phyloP scores from a whole-genome alignment of 1,140 invertebrate genomes.

The Holotrichia oblita region DNA sequence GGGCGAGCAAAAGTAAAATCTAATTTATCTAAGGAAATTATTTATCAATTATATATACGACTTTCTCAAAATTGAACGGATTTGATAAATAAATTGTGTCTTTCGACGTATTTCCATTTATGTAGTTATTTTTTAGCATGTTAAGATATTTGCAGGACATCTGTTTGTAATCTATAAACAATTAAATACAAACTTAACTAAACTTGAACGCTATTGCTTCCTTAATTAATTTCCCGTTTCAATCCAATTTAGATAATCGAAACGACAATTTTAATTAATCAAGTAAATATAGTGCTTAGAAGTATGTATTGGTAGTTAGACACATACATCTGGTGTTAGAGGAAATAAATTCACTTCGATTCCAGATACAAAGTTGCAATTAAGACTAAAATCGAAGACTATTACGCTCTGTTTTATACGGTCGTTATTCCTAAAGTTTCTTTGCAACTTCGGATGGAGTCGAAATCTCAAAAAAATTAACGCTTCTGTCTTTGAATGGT shows the following conservation, averaged over 20 bases:
- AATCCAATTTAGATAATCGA: neutral
- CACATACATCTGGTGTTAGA: neutral
- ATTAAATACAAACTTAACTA: too few relatives aligned
- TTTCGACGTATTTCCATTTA: too few relatives aligned
- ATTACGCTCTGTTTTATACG: neutral
- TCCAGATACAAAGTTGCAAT: neutral
- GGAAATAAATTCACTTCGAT: neutral
- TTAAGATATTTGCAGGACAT: too few relatives aligned
- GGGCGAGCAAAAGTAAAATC: neutral
- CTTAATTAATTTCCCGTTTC: neutral
- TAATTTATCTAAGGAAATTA: constrained; percentile 9
- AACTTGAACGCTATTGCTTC: neutral
- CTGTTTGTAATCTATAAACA: neutral
- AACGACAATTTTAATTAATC: neutral
- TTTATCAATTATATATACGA: constrained; percentile 6
- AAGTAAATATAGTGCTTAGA: neutral
- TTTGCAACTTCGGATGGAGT: neutral
- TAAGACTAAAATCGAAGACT: neutral
- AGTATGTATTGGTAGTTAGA: neutral
- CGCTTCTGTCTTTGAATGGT: neutral
- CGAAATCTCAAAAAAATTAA: constrained; percentile 1
- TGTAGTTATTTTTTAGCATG: too few relatives aligned
- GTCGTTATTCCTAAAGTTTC: neutral
- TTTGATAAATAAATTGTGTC: too few relatives aligned
- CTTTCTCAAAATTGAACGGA: neutral